These are phyloP conservation scores for Tolmerus cingulatus DNA, from an alignment of 2,888 invertebrate species.

Conservation along the genomic window DNA sequence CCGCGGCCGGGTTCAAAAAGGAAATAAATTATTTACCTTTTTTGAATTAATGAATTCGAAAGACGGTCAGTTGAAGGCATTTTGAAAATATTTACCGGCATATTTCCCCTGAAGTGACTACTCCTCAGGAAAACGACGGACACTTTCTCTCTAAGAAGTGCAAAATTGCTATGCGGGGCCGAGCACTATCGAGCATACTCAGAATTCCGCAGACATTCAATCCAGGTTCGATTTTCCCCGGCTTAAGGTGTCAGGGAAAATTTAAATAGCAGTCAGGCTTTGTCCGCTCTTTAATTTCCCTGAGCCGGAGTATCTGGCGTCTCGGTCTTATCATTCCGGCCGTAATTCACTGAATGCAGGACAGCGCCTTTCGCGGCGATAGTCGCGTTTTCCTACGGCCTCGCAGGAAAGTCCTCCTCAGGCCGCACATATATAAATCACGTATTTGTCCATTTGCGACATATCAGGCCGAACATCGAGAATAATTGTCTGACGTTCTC, in stretches of 20 bases:
- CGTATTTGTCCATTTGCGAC: conserved; percentile 43
- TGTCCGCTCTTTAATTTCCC: background rate
- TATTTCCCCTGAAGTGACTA: conserved; percentile 1
- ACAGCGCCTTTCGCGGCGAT: background rate
- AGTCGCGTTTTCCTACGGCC: background rate
- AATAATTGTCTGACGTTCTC: conserved; percentile 38
- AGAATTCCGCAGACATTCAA: conserved; percentile 1
- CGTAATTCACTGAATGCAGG: conserved; percentile 21
- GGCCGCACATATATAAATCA: conserved; percentile 26
- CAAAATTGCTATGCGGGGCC: background rate
- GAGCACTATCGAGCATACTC: background rate
- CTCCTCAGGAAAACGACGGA: background rate
- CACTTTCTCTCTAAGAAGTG: background rate
- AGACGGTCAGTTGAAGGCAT: background rate
- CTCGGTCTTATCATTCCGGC: background rate
- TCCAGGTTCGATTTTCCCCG: background rate
- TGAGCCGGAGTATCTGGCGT: background rate
- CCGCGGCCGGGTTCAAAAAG: background rate
- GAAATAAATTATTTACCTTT: background rate
- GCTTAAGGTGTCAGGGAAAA: conserved; percentile 23
- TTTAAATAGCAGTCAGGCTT: conserved; percentile 9
- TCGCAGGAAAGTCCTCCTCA: conserved; percentile 30
- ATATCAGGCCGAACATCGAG: conserved; percentile 28
- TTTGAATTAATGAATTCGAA: background rate
- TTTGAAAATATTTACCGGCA: background rate